phyloP scores from a whole-genome alignment of 2,888 invertebrate species.

The Cryptocephalus primarius region DNA sequence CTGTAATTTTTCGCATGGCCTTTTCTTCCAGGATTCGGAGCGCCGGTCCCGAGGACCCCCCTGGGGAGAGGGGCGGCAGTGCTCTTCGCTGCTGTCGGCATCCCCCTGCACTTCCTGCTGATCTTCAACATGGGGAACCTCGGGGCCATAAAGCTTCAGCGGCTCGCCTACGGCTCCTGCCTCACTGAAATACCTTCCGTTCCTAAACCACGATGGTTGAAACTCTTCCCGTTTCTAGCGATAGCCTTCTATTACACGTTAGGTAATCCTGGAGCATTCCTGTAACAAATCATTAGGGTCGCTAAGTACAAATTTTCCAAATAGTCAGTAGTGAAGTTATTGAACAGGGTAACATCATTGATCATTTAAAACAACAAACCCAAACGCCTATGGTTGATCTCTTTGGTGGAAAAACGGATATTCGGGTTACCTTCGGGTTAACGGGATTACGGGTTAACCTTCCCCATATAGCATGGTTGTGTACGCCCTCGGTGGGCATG shows the following conservation, averaged over 20 bases:
- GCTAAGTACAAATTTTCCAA: no score
- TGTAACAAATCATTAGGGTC: no score
- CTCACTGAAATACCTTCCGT: conserved; percentile 22
- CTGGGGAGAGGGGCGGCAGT: conserved; percentile 51
- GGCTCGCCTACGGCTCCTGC: conserved; percentile 28
- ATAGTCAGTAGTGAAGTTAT: no score
- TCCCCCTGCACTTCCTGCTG: conserved; percentile 55
- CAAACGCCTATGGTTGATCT: no score
- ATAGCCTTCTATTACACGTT: conserved; percentile 45
- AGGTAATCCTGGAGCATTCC: conserved; percentile 20
- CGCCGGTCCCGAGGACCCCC: conserved; percentile 57
- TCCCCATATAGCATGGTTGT: no score
- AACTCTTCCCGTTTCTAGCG: conserved; percentile 37
- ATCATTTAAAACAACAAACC: no score
- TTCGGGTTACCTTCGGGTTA: no score
- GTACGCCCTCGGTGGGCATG: no score
- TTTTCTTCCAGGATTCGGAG: conserved; percentile 52
- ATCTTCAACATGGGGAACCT: conserved; percentile 44
- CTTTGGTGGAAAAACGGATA: no score
- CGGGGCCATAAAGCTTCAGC: conserved; percentile 40
- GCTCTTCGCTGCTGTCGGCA: conserved; percentile 53
- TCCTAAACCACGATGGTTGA: conserved; percentile 27
- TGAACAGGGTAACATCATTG: no score
- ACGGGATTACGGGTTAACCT: no score
- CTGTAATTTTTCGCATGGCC: background rate